Evolutionary conservation across 2,113 vertebrate species (phyloP).

Genomic region (Micronisus gabar): DNA sequence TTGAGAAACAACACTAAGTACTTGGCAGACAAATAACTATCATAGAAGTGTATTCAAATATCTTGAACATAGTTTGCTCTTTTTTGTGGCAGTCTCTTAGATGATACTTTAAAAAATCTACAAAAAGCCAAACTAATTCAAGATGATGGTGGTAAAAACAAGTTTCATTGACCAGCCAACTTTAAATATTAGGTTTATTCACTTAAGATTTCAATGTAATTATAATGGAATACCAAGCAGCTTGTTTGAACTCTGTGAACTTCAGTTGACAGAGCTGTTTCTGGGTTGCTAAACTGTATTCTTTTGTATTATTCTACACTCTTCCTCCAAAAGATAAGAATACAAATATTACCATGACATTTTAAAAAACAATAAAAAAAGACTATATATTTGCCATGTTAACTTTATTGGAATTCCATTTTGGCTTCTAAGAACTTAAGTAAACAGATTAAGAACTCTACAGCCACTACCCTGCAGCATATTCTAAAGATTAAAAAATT

Average conservation of each 20-base stretch:
- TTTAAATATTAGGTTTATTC: not conserved
- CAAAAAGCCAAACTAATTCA: not conserved
- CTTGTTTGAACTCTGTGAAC: not conserved
- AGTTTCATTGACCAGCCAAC: not conserved
- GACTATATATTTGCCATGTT: not conserved
- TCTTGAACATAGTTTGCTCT: not conserved
- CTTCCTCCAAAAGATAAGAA: not conserved
- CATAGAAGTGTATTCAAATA: not conserved
- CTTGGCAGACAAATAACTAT: not conserved
- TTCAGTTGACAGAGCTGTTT: not conserved
- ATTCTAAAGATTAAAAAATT: slow-evolving; percentile 67
- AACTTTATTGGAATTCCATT: not conserved
- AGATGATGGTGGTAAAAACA: not conserved
- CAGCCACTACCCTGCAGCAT: not conserved
- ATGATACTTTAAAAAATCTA: not conserved
- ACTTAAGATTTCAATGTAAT: not conserved
- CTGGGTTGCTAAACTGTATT: not conserved
- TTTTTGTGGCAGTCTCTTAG: not conserved
- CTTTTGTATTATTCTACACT: not conserved
- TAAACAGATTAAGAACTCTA: slow-evolving; percentile 39
- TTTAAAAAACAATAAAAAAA: not conserved
- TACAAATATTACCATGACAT: not conserved
- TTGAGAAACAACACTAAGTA: not conserved
- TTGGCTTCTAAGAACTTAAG: slow-evolving; percentile 40
- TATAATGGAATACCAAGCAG: not conserved